Conservation (phyloP, 2,113 vertebrate genomes). For the Cyanoramphus novaezelandiae region DNA sequence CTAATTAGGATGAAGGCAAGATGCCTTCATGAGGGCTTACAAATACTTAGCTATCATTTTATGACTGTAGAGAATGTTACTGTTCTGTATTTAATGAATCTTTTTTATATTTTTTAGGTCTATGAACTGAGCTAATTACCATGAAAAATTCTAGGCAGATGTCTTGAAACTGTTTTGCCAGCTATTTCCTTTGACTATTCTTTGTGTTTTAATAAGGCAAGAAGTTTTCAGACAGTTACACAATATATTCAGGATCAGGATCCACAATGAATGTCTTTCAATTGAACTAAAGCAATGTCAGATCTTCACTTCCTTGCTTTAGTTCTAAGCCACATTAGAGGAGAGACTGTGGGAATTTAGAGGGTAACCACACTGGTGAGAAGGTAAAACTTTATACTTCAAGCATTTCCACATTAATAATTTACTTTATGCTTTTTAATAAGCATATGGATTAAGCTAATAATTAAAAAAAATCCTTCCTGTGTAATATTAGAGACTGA, state of each 20-base stretch:
- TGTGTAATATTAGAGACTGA: not conserved
- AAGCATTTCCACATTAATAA: not conserved
- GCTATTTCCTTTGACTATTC: constrained; percentile 18
- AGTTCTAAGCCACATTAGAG: not conserved
- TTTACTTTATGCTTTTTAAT: not conserved
- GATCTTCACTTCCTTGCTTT: not conserved
- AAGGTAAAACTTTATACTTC: not conserved
- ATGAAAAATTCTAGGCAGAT: constrained; percentile 19
- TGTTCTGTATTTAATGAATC: constrained; percentile 59
- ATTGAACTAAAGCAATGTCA: not conserved
- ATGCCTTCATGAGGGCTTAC: constrained; percentile 10
- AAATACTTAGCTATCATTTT: constrained; percentile 46
- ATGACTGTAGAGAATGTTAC: constrained; percentile 55
- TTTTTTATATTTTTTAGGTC: constrained; percentile 57
- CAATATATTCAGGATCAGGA: not conserved
- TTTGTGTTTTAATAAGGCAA: not conserved
- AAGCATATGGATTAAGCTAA: not conserved
- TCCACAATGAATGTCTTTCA: not conserved
- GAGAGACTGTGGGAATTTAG: not conserved
- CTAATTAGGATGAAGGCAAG: constrained; percentile 39
- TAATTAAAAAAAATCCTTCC: not conserved
- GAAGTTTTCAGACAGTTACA: not conserved
- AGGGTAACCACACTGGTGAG: not conserved
- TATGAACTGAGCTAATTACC: constrained; percentile 31
- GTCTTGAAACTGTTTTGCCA: constrained; percentile 2